A percentile compares a stretch with the other conserved stretches of the same genome.
Evolutionary conservation across 2,113 vertebrate genomes (phyloP).

Genomic region (Macrotus californicus): DNA sequence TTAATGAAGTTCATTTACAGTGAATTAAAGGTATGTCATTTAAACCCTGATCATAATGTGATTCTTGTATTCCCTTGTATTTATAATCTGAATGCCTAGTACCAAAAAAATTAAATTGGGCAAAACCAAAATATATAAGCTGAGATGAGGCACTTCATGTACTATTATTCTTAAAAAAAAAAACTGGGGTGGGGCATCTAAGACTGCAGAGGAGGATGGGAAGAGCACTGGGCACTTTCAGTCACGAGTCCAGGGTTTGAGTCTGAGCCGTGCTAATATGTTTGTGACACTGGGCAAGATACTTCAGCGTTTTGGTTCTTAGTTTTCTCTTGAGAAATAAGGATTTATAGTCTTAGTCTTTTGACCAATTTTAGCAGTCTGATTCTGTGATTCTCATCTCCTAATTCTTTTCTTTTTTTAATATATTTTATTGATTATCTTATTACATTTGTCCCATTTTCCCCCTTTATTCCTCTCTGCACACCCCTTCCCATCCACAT

Average conservation of each 20-base stretch:
- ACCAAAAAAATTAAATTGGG: not conserved
- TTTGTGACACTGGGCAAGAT: not conserved
- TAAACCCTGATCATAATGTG: conserved; percentile 20
- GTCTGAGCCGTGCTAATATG: not conserved
- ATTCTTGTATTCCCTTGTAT: not conserved
- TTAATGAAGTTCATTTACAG: conserved; percentile 33
- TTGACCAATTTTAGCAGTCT: not conserved
- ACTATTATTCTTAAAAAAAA: not conserved
- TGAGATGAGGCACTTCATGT: not conserved
- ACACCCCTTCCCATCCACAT: no score
- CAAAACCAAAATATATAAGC: conserved; percentile 1
- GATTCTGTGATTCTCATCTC: not conserved
- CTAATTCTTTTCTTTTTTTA: no score
- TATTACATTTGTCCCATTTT: no score
- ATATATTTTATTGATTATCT: no score
- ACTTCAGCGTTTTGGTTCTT: not conserved
- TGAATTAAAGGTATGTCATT: not conserved
- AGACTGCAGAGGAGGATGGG: not conserved
- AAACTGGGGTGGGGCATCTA: not conserved
- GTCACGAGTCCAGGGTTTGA: not conserved
- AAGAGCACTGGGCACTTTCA: not conserved
- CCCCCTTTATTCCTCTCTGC: no score
- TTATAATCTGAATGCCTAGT: not conserved
- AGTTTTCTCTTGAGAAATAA: conserved; percentile 18
- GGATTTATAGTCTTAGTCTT: not conserved